Evolutionary conservation across 2,113 vertebrate species (phyloP), one percentile per base, ranked within the genome.

Genomic region (Datnioides undecimradiatus): DNA sequence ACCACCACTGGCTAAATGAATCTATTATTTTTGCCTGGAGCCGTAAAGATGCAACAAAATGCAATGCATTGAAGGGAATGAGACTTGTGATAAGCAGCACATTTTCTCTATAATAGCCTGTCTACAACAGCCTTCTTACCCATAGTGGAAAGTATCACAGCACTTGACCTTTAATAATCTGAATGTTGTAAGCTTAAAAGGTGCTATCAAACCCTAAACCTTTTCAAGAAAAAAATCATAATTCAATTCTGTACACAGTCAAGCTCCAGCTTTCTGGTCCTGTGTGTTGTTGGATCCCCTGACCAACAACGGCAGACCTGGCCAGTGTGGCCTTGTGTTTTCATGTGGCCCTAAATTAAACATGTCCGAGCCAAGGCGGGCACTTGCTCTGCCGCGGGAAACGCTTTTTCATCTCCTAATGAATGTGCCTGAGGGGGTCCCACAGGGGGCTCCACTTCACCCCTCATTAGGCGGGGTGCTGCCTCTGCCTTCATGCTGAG

Each of bases 391-490:
- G 88, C 93, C 89, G 76, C 88, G 57, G 94, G 94, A 94, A 94
- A 93, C 40, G 29, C 89, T 91, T 93, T 94, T 95, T 95, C 93
- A 95, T 95, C 93, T 94, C 87, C 88, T 95, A 95, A 95, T 95
- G 94, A 95, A 93, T 92, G 91, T 93, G 95, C 94, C 94, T 89
- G 88, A 91, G 93, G 94, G 93, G 88, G 89, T 94, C 93, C 90
- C 93, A 85, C 87, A 82, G 91, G 93, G 93, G 89, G 88, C 91
- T 87, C 82, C 87, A 86, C 91, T 95, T 95, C 94, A 94, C 91
- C 94, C 93, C 92, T 95, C 93, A 95, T 95, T 95, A 95, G 88
- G 81, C 85, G 58, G 88, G 90, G 89, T 82, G 85, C 90, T 88
- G 82, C 88, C 87, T 91, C 87, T 85, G 86, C 90, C 86, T 91